Evolutionary conservation across 2,113 vertebrate genomes (phyloP).

Genomic region (Meleagris gallopavo): DNA sequence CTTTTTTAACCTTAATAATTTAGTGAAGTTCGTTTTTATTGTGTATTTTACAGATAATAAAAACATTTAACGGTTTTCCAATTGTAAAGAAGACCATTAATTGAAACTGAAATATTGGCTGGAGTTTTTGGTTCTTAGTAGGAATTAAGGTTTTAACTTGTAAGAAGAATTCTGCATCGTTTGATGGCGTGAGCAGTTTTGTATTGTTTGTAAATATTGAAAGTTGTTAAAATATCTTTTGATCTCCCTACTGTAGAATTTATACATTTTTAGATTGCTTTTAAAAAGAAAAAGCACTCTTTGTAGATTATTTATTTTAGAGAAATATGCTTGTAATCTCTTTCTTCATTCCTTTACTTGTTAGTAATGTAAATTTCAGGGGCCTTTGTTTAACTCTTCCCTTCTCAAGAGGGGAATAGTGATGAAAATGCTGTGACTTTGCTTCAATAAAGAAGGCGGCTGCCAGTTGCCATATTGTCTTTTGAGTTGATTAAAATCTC

Average conservation of each 20-base stretch:
- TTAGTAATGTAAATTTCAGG: slow-evolving; percentile 75
- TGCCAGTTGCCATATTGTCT: slow-evolving; percentile 65
- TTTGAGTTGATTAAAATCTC: slow-evolving; percentile 41
- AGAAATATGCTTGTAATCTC: slow-evolving; percentile 72
- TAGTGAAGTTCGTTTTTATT: slow-evolving; percentile 72
- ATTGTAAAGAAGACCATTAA: slow-evolving; percentile 73
- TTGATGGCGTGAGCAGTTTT: slow-evolving; percentile 81
- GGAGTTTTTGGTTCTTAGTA: slow-evolving; percentile 68
- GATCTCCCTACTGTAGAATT: slow-evolving; percentile 81
- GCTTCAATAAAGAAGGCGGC: slow-evolving; percentile 74
- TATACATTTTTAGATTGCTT: slow-evolving; percentile 83
- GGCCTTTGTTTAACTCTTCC: slow-evolving; percentile 70
- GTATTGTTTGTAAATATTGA: slow-evolving; percentile 88
- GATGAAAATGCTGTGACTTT: slow-evolving; percentile 71
- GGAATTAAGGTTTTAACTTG: slow-evolving; percentile 78
- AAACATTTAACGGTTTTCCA: slow-evolving; percentile 71
- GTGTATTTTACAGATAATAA: slow-evolving; percentile 72
- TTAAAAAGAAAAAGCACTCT: slow-evolving; percentile 76
- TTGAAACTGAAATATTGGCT: slow-evolving; percentile 60
- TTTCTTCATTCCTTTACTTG: slow-evolving; percentile 61
- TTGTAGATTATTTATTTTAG: slow-evolving; percentile 93
- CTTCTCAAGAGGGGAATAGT: slow-evolving; percentile 52
- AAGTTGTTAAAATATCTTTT: slow-evolving; percentile 84
- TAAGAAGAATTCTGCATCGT: slow-evolving; percentile 76
- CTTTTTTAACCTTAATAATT: slow-evolving; percentile 63